These are phyloP conservation scores for Drosophila trapezifrons DNA, from an alignment of 1,140 invertebrate genomes.

Conservation along the genomic window DNA sequence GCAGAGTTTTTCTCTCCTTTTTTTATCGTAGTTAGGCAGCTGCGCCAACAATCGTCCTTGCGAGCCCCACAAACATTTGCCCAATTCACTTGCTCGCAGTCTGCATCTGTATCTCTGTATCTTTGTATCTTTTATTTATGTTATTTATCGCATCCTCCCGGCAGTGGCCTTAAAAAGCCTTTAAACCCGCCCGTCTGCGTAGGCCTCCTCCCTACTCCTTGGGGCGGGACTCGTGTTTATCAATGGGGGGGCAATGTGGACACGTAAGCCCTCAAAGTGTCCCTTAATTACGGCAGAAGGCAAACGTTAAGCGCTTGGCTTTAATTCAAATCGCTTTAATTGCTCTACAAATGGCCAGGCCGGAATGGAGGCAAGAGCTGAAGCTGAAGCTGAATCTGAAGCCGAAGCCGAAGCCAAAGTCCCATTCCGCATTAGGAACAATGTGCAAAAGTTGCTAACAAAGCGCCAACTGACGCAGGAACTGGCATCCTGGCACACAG, in stretches of 20 bases:
- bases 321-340: conserved; percentile 78
- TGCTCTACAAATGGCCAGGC: conserved; percentile 71
- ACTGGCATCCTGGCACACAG: conserved; percentile 23
- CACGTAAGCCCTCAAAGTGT: conserved; percentile 62
- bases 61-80: conserved; percentile 67
- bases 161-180: conserved; percentile 64
- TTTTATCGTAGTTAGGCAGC: conserved; percentile 80
- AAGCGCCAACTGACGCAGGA: conserved; percentile 52
- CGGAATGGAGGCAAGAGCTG: conserved; percentile 34
- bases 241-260: conserved; percentile 33
- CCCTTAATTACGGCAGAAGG: conserved; percentile 66
- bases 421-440: conserved; percentile 61
- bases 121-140: conserved; percentile 76
- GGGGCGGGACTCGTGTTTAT: conserved; percentile 50
- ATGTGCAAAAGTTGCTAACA: conserved; percentile 68
- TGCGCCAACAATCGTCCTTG: conserved; percentile 70
- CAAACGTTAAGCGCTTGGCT: conserved; percentile 72
- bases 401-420: conserved; percentile 46
- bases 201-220: conserved; percentile 13
- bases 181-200: conserved; percentile 51
- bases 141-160: conserved; percentile 72
- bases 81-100: conserved; percentile 57
- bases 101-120: conserved; percentile 20
- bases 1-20: conserved; percentile 32
- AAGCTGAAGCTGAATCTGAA: no score